Conservation (phyloP, 2,888 invertebrate species). For the Sinopyrophorus schimmeli region DNA sequence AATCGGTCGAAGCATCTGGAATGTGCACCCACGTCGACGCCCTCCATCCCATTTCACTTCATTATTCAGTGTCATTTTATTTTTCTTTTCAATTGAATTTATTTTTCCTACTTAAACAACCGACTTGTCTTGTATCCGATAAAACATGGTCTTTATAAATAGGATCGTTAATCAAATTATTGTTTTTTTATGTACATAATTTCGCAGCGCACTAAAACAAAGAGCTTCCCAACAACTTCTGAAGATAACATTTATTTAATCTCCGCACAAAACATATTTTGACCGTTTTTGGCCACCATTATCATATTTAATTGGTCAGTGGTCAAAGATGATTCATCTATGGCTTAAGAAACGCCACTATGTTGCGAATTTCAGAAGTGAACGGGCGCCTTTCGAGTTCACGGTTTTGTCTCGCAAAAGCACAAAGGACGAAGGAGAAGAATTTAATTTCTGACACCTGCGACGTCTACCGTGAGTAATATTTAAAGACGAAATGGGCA, state of each 20-base stretch:
- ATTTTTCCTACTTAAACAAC: constrained; percentile 23
- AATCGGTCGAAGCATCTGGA: constrained; percentile 50
- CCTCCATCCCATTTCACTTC: constrained; percentile 45
- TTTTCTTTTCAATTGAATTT: constrained; percentile 33
- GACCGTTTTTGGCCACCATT: too few species aligned
- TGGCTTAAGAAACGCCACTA: too few species aligned
- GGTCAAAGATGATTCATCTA: too few species aligned
- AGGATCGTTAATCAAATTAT: too few species aligned
- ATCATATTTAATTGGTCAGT: too few species aligned
- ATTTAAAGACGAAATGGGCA: constrained; percentile 33
- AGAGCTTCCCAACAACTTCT: too few species aligned
- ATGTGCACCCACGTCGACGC: constrained; percentile 49
- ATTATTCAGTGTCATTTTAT: constrained; percentile 46
- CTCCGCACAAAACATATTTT: too few species aligned
- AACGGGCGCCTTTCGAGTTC: constrained; percentile 10
- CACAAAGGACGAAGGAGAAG: neutral
- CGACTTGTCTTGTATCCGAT: constrained; percentile 8
- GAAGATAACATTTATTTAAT: too few species aligned
- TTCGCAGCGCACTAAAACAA: too few species aligned
- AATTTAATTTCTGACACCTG: constrained; percentile 15
- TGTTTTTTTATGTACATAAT: too few species aligned
- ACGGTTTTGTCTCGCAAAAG: constrained; percentile 3
- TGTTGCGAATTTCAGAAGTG: too few species aligned
- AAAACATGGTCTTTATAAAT: neutral
- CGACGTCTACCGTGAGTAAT: constrained; percentile 21